These are phyloP conservation scores for Steinernema scapterisci DNA, from an alignment of 2,888 invertebrate species.

Conservation along the genomic window DNA sequence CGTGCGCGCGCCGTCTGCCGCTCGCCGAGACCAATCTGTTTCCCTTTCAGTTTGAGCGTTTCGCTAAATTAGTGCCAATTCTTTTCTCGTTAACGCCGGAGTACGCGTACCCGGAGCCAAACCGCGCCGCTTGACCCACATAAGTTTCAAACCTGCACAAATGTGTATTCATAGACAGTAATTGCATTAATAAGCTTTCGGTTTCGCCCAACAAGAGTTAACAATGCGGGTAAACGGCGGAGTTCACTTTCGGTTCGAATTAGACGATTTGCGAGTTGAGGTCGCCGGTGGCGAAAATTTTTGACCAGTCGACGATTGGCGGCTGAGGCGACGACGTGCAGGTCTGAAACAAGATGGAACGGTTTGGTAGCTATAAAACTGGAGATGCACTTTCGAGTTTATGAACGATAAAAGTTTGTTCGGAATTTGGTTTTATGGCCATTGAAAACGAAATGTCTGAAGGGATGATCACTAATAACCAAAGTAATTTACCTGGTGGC, in stretches of 20 bases:
- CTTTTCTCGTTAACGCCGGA: background rate
- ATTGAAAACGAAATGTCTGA: no score
- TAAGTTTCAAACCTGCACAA: slow-evolving; percentile 29
- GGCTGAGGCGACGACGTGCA: background rate
- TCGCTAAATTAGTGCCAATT: slow-evolving; percentile 31
- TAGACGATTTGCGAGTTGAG: slow-evolving; percentile 15
- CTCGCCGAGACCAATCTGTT: background rate
- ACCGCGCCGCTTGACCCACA: slow-evolving; percentile 23
- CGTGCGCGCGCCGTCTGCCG: background rate
- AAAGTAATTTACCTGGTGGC: background rate
- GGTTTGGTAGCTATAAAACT: background rate
- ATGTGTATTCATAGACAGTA: slow-evolving; percentile 30
- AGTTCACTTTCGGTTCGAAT: background rate
- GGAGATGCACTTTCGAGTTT: no score
- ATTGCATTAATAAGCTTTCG: slow-evolving; percentile 29
- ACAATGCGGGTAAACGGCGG: background rate
- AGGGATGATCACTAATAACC: no score
- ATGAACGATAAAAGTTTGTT: no score
- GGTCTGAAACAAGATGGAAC: background rate
- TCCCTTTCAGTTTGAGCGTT: slow-evolving; percentile 5
- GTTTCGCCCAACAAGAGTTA: background rate
- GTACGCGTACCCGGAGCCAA: slow-evolving; percentile 31
- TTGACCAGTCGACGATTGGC: background rate
- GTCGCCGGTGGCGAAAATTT: background rate
- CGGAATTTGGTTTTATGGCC: no score